Conservation (phyloP, 2,113 vertebrate species). For the Rhineura floridana region DNA sequence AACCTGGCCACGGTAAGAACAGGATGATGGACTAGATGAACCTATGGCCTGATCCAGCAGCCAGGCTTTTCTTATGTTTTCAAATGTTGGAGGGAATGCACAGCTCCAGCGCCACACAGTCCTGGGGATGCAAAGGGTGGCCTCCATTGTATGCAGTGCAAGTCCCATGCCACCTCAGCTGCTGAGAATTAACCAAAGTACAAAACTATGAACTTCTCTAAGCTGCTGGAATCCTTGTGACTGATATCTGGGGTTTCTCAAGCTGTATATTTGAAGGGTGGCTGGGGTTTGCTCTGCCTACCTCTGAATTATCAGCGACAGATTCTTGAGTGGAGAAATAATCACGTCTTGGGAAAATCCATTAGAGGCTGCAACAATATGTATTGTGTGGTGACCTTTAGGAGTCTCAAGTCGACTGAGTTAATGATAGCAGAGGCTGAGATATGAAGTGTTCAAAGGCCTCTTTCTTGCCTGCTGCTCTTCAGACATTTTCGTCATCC, state of each 20-base stretch:
- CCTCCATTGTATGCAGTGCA: background rate
- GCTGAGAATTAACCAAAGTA: background rate
- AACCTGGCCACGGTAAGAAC: too few species aligned
- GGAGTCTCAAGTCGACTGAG: constrained; percentile 56
- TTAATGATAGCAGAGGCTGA: constrained; percentile 57
- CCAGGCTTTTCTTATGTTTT: too few species aligned
- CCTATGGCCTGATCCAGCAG: too few species aligned
- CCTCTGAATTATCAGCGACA: constrained; percentile 3
- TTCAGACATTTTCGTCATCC: constrained; percentile 11
- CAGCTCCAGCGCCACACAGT: background rate
- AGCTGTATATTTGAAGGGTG: background rate
- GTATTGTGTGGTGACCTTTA: constrained; percentile 59
- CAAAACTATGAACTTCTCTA: background rate
- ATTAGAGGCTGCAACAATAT: constrained; percentile 64
- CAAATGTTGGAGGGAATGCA: background rate
- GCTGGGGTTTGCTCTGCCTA: background rate
- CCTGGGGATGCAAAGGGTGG: background rate
- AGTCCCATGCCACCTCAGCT: background rate
- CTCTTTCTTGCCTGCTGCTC: background rate
- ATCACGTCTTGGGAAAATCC: constrained; percentile 43
- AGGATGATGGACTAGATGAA: too few species aligned
- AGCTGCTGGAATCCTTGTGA: background rate
- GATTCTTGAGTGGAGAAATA: constrained; percentile 43
- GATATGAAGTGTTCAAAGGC: constrained; percentile 37
- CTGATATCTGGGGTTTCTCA: background rate